phyloP scores from a whole-genome alignment of 2,113 vertebrate genomes.

The Pseudolaguvia tuberculata region DNA sequence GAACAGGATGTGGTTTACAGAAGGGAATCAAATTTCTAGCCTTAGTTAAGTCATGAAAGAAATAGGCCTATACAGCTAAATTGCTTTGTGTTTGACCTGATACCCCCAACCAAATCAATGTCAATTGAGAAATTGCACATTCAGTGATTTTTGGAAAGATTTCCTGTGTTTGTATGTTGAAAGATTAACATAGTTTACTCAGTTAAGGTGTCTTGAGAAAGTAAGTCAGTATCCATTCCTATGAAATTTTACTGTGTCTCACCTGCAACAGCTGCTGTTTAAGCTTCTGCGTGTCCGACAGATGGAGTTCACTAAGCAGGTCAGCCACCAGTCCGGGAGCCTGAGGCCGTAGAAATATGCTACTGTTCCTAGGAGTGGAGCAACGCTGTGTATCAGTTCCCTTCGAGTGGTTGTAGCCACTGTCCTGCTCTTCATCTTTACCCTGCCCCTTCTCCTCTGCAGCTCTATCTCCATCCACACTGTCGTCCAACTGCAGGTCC shows the following conservation, averaged over 20 bases:
- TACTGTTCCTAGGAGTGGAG: slow-evolving; percentile 68
- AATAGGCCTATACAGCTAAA: not conserved
- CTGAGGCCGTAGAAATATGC: slow-evolving; percentile 67
- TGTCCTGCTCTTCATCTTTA: slow-evolving; percentile 64
- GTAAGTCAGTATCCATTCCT: not conserved
- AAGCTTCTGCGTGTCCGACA: slow-evolving; percentile 77
- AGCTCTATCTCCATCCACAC: slow-evolving; percentile 55
- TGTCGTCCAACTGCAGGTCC: slow-evolving; percentile 68
- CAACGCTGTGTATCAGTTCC: slow-evolving; percentile 62
- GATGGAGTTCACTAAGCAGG: slow-evolving; percentile 77
- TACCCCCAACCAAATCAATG: too few relatives aligned
- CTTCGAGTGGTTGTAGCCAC: slow-evolving; percentile 66
- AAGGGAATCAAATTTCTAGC: slow-evolving; percentile 53
- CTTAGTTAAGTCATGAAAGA: slow-evolving; percentile 3
- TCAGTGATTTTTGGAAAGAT: too few relatives aligned
- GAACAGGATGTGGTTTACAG: slow-evolving; percentile 59
- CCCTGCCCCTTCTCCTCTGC: slow-evolving; percentile 38
- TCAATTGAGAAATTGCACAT: too few relatives aligned
- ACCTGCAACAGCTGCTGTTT: slow-evolving; percentile 80
- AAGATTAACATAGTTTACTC: too few relatives aligned
- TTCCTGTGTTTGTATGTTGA: too few relatives aligned
- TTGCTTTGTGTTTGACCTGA: too few relatives aligned
- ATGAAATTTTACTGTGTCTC: slow-evolving; percentile 16
- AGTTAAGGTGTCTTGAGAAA: not conserved
- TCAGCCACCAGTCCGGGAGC: slow-evolving; percentile 75